These are phyloP conservation scores for Cherax destructor DNA, from an alignment of 1,140 invertebrate species.

Conservation along the genomic window DNA sequence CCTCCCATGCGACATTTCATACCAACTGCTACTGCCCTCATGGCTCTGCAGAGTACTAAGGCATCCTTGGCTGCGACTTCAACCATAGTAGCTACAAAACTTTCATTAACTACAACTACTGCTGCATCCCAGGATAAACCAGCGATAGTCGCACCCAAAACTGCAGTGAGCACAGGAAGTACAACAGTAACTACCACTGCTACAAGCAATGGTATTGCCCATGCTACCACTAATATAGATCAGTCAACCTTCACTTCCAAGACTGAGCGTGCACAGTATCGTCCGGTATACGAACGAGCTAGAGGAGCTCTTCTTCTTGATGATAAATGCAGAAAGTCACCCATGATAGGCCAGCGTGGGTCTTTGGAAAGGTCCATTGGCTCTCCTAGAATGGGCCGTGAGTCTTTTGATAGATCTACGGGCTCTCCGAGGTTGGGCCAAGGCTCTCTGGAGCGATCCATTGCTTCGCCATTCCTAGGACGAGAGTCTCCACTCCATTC, in stretches of 20 bases:
- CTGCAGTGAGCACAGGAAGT: not conserved
- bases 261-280: slow-evolving; percentile 1
- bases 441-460: slow-evolving; percentile 50
- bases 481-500: slow-evolving; percentile 64
- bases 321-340: slow-evolving; percentile 34
- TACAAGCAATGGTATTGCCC: slow-evolving; percentile 36
- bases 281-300: slow-evolving; percentile 52
- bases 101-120: slow-evolving; percentile 32
- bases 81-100: not conserved
- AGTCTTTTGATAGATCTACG: slow-evolving; percentile 57
- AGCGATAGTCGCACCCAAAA: not conserved
- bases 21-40: slow-evolving; percentile 72
- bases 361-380: slow-evolving; percentile 60
- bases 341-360: slow-evolving; percentile 40
- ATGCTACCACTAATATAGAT: slow-evolving; percentile 17
- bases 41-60: slow-evolving; percentile 69
- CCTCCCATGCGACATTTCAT: slow-evolving; percentile 79
- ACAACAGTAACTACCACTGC: slow-evolving; percentile 15
- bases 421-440: slow-evolving; percentile 62
- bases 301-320: slow-evolving; percentile 60
- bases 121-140: slow-evolving; percentile 48
- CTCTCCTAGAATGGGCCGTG: slow-evolving; percentile 47
- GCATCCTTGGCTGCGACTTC: slow-evolving; percentile 6
- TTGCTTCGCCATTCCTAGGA: slow-evolving; percentile 61
- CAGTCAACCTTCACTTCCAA: slow-evolving; percentile 8